Conservation (phyloP, 2,797 vertebrate genomes). For the Chelon labrosus region DNA sequence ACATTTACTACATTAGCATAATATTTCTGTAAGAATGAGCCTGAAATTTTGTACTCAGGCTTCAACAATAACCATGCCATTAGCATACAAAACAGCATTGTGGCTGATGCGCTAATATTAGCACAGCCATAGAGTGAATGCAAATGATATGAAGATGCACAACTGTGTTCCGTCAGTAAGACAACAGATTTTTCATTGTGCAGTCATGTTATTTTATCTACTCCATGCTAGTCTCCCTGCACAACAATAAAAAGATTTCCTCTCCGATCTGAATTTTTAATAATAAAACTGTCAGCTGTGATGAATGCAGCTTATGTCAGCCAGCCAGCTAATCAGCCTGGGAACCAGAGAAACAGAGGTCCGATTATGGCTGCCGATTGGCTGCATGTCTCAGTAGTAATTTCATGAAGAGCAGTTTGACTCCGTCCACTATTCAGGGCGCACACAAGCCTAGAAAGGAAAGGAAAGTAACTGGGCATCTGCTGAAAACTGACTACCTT, state of each 20-base stretch:
- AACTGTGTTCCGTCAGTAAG: constrained; percentile 23
- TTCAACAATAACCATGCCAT: constrained; percentile 26
- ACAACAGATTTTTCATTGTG: constrained; percentile 17
- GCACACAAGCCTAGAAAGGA: constrained; percentile 6
- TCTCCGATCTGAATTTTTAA: constrained; percentile 56
- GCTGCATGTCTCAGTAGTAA: constrained; percentile 31
- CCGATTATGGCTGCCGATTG: constrained; percentile 34
- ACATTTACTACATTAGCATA: constrained; percentile 39
- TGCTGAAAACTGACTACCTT: constrained; percentile 23
- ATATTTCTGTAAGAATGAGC: constrained; percentile 19
- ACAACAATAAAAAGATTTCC: constrained; percentile 51
- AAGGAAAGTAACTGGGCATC: constrained; percentile 9
- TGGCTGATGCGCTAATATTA: constrained; percentile 41
- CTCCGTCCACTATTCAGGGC: constrained; percentile 3
- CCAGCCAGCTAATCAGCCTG: constrained; percentile 57
- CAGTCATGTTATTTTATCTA: constrained; percentile 36
- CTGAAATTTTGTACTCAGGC: constrained; percentile 17
- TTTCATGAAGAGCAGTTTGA: constrained; percentile 39
- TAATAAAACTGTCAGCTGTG: constrained; percentile 64
- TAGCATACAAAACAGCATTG: constrained; percentile 28
- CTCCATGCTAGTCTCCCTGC: constrained; percentile 21
- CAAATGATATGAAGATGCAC: constrained; percentile 43
- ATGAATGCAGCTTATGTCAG: constrained; percentile 62
- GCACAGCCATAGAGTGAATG: constrained; percentile 26
- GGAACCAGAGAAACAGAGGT: constrained; percentile 47